Conservation (phyloP, 2,888 invertebrate species). For the Balanococcus diminutus region DNA sequence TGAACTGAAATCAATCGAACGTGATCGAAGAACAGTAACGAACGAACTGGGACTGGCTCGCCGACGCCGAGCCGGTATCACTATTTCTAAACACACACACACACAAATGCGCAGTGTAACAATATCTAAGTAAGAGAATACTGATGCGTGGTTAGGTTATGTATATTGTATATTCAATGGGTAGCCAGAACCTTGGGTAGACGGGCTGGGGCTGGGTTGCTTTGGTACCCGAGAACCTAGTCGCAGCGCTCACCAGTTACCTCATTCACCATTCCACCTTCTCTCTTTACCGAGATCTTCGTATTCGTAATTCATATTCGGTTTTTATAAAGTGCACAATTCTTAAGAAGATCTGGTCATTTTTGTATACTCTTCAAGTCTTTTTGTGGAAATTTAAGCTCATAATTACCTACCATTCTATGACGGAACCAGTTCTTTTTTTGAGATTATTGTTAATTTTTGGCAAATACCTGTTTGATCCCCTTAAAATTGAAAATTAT, state of each 20-base stretch:
- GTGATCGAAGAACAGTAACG: slow-evolving; percentile 51
- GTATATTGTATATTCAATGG: slow-evolving; percentile 9
- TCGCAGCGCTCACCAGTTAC: too few species aligned
- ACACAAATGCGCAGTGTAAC: slow-evolving; percentile 37
- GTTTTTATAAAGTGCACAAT: neutral
- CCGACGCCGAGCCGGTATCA: slow-evolving; percentile 48
- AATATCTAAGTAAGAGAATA: slow-evolving; percentile 33
- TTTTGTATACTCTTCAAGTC: too few species aligned
- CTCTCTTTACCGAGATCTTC: slow-evolving; percentile 15
- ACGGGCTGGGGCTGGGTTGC: slow-evolving; percentile 34
- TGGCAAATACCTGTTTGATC: too few species aligned
- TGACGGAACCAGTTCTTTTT: too few species aligned
- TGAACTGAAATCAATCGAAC: slow-evolving; percentile 45
- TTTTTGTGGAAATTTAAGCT: too few species aligned
- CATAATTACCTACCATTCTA: too few species aligned
- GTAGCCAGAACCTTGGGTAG: neutral
- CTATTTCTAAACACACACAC: slow-evolving; percentile 41
- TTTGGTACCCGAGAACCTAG: slow-evolving; percentile 17
- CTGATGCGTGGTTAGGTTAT: slow-evolving; percentile 40
- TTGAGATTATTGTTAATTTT: too few species aligned
- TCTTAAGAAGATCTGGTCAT: neutral
- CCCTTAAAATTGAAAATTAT: too few species aligned
- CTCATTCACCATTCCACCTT: slow-evolving; percentile 35
- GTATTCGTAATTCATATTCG: neutral
- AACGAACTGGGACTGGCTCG: slow-evolving; percentile 46